These are phyloP conservation scores for Thalassophryne amazonica DNA, from an alignment of 2,797 vertebrate species.

Conservation along the genomic window DNA sequence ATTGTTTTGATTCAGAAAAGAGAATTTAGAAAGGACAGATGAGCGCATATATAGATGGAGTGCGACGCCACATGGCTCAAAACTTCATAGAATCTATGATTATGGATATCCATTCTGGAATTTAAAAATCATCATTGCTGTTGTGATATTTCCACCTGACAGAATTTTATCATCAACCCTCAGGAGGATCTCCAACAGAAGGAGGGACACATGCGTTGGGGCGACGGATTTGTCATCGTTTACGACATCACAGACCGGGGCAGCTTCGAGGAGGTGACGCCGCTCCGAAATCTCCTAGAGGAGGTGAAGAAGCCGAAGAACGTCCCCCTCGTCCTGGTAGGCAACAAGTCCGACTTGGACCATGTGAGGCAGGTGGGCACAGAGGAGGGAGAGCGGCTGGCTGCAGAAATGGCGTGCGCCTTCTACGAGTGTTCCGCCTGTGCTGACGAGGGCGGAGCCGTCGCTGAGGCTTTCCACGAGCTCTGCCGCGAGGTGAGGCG, in stretches of 20 bases:
- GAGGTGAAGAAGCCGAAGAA: slow-evolving; percentile 96
- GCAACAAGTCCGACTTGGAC: slow-evolving; percentile 96
- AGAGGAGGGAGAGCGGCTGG: slow-evolving; percentile 93
- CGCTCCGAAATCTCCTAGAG: slow-evolving; percentile 88
- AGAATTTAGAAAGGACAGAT: no score
- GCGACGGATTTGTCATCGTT: slow-evolving; percentile 93
- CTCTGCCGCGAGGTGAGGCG: slow-evolving; percentile 91
- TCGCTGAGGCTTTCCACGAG: slow-evolving; percentile 93
- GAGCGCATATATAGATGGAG: no score
- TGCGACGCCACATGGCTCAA: no score
- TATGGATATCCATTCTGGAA: no score
- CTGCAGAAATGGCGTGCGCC: slow-evolving; percentile 91
- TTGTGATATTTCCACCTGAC: neutral
- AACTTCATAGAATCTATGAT: no score
- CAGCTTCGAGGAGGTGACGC: slow-evolving; percentile 93
- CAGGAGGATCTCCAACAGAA: slow-evolving; percentile 93
- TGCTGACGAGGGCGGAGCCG: slow-evolving; percentile 86
- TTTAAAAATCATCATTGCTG: neutral
- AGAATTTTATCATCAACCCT: neutral
- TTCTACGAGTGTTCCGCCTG: slow-evolving; percentile 98
- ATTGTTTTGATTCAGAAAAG: no score
- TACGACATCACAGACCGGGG: slow-evolving; percentile 96
- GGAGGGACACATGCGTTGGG: slow-evolving; percentile 95
- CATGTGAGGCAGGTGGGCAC: slow-evolving; percentile 92
- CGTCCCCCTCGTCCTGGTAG: slow-evolving; percentile 91